Base-by-base conservation (phyloP, 2,797 vertebrate genomes). In the Brachyrhaphis roseni region DNA sequence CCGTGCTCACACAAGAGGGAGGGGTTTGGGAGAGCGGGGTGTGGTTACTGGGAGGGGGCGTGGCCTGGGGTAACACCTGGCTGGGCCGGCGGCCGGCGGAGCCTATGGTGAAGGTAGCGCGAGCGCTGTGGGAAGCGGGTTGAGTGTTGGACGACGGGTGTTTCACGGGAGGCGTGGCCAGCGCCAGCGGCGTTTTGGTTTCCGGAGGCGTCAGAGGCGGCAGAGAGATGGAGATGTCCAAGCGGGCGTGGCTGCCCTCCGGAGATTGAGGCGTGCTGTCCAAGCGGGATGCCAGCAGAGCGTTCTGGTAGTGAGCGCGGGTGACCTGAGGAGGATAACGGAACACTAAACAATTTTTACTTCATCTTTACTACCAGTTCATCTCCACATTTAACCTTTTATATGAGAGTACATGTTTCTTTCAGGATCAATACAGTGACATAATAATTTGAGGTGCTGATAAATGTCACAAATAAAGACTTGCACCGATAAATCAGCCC, bases 261-360 rank as follows among this genome's bases (percentile, higher is more conserved):
- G 98, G 96, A 28, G 97, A 96, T 80, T 97, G 98, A 0, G 97
- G 97, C 2, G 96, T 95, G 88, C 96, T 98, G 93, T 99, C 98
- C 88, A 98, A 93, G 57, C 96, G 93, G 0, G 98, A 99, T 0
- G 98, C 97, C 86, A 96, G 90, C 46, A 99, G 93, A 0, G 97
- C 97, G 0, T 98, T 98, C 94, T 99, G 98, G 94, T 98, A 99
- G 79, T 99, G 98, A 72, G 97, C 94, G 1, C 98, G 96, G 0
- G 96, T 97, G 91, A 99, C 94, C 98, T 99, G 93, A 0, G n/a
- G 26, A 76, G 6, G 41, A 83, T 8, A 51, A 28, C 8, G 31
- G 49, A 59, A 41, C 2, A 13, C 34, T 55, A 36, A 57, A 57
- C 36, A 28, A 36, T 8, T 43, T 55, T 72, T 16, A 7, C 16